These are phyloP conservation scores for Neoascia interrupta DNA, from an alignment of 2,888 invertebrate genomes.

Conservation along the genomic window DNA sequence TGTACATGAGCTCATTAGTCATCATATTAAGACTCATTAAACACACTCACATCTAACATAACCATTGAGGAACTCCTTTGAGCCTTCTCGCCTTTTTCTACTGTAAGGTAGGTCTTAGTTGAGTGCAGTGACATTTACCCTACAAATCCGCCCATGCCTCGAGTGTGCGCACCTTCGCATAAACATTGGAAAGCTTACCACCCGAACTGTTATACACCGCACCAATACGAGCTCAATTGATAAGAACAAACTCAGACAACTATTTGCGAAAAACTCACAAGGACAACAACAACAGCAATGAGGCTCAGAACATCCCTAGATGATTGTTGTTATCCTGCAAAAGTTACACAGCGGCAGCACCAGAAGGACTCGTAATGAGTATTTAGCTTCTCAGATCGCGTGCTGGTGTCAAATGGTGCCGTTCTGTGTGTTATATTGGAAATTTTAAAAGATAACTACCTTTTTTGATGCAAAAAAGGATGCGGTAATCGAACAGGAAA, in stretches of 20 bases:
- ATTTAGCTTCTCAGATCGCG: slow-evolving; percentile 69
- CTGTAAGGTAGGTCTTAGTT: no score
- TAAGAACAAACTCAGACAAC: slow-evolving; percentile 58
- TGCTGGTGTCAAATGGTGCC: slow-evolving; percentile 67
- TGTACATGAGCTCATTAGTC: no score
- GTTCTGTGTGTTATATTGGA: slow-evolving; percentile 56
- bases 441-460: slow-evolving; percentile 13
- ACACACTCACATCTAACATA: no score
- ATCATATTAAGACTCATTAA: no score
- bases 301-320: slow-evolving; percentile 63
- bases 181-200: slow-evolving; percentile 48
- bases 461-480: slow-evolving; percentile 21
- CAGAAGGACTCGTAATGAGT: slow-evolving; percentile 56
- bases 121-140: no score
- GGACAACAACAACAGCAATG: slow-evolving; percentile 48
- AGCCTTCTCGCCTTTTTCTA: no score
- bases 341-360: slow-evolving; percentile 59
- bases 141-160: background rate
- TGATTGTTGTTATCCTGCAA: slow-evolving; percentile 66
- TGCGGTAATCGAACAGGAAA: slow-evolving; percentile 44
- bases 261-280: slow-evolving; percentile 47
- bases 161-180: slow-evolving; percentile 35
- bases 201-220: slow-evolving; percentile 55
- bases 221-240: slow-evolving; percentile 50
- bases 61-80: no score